A percentile compares a stretch with the other conserved stretches of the same genome.
Evolutionary conservation across 2,113 vertebrate species (phyloP).

Genomic region (Phrynosoma blainvillii): DNA sequence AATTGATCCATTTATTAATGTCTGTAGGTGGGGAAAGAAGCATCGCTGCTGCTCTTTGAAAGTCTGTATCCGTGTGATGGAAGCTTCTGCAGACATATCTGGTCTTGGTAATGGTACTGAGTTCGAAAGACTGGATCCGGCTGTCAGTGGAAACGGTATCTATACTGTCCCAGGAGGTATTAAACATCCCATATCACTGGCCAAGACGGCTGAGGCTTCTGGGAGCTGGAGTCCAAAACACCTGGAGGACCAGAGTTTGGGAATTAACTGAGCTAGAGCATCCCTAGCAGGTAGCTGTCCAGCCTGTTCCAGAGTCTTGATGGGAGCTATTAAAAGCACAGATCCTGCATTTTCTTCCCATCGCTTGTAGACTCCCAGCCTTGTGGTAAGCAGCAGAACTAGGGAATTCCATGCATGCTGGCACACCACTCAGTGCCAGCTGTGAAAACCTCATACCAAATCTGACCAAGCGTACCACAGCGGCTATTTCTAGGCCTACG

Average conservation of each 20-base stretch:
- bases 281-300: too few relatives aligned
- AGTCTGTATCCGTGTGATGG: neutral
- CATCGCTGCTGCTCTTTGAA: neutral
- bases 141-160: neutral
- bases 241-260: neutral
- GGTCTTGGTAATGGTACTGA: neutral
- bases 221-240: neutral
- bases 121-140: neutral
- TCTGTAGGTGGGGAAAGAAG: too few relatives aligned
- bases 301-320: neutral
- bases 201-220: too few relatives aligned
- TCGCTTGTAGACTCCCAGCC: neutral
- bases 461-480: neutral
- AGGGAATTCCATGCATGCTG: neutral
- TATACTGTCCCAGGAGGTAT: neutral
- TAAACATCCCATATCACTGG: neutral
- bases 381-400: neutral
- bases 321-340: neutral
- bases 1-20: neutral
- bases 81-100: neutral
- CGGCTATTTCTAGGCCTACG: neutral
- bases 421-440: too few relatives aligned
- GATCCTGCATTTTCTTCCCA: neutral
- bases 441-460: too few relatives aligned
- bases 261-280: neutral